Evolutionary conservation across 2,797 vertebrate genomes (phyloP).

Genomic region (Spea hammondii): DNA sequence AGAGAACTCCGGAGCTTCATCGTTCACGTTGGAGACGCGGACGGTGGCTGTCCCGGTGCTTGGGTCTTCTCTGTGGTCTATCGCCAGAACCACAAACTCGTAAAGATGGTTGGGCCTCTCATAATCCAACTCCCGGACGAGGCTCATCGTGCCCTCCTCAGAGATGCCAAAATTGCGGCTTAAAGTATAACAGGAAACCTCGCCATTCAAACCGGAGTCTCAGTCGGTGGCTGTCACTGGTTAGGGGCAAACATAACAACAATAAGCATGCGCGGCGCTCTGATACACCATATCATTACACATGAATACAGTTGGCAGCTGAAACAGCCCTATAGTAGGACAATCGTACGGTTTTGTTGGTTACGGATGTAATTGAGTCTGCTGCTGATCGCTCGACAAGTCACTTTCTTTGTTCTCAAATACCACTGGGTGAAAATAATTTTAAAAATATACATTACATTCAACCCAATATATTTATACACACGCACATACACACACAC

Average conservation of each 20-base stretch:
- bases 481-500: too few species aligned
- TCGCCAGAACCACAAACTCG: slow-evolving; percentile 84
- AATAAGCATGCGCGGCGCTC: slow-evolving; percentile 9
- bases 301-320: slow-evolving; percentile 23
- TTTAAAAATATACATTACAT: too few species aligned
- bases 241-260: slow-evolving; percentile 18
- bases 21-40: slow-evolving; percentile 83
- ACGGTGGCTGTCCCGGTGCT: slow-evolving; percentile 82
- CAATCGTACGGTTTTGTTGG: slow-evolving; percentile 27
- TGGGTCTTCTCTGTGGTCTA: slow-evolving; percentile 79
- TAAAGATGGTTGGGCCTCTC: slow-evolving; percentile 82
- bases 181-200: too few species aligned
- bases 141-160: slow-evolving; percentile 72
- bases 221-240: slow-evolving; percentile 84
- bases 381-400: background rate
- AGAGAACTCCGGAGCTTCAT: slow-evolving; percentile 83
- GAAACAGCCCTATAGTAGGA: slow-evolving; percentile 8
- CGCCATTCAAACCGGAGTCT: slow-evolving; percentile 61
- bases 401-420: too few species aligned
- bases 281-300: slow-evolving; percentile 28
- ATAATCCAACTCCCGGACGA: slow-evolving; percentile 74
- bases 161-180: too few species aligned
- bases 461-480: too few species aligned
- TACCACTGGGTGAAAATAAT: too few species aligned
- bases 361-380: background rate